These are phyloP conservation scores for Bagarius yarrelli DNA, from an alignment of 2,113 vertebrate species.

Conservation along the genomic window DNA sequence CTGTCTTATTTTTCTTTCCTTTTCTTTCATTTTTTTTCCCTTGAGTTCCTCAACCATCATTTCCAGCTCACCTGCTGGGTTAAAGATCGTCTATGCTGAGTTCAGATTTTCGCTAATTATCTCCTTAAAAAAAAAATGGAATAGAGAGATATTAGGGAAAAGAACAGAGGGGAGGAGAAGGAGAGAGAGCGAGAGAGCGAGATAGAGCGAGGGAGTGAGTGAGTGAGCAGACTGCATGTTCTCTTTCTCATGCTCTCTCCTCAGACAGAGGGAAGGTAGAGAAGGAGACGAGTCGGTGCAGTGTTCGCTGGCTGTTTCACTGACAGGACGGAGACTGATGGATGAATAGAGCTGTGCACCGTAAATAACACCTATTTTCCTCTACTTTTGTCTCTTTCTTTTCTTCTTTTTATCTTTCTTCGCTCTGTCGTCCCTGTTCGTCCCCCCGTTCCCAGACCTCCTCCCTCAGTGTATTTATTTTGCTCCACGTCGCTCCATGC, in stretches of 20 bases:
- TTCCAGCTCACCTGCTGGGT: slow-evolving; percentile 48
- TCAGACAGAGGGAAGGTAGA: slow-evolving; percentile 35
- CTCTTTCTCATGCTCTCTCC: no score
- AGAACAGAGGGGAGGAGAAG: slow-evolving; percentile 25
- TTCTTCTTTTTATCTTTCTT: slow-evolving; percentile 52
- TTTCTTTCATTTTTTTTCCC: not conserved
- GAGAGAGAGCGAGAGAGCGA: not conserved
- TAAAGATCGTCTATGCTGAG: slow-evolving; percentile 48
- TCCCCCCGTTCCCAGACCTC: not conserved
- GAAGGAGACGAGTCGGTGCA: slow-evolving; percentile 45
- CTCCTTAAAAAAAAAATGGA: slow-evolving; percentile 38
- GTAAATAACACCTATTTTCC: slow-evolving; percentile 64
- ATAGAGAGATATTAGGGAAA: slow-evolving; percentile 7
- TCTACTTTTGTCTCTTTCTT: slow-evolving; percentile 63
- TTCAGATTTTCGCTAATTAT: slow-evolving; percentile 61
- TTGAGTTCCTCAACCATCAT: not conserved
- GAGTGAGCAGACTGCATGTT: not conserved
- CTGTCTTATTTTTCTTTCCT: no score
- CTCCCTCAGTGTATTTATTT: slow-evolving; percentile 17
- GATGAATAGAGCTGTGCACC: slow-evolving; percentile 58
- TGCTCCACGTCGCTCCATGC: slow-evolving; percentile 28
- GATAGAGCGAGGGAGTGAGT: slow-evolving; percentile 16
- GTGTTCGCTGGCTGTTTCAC: slow-evolving; percentile 48
- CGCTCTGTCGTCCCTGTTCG: slow-evolving; percentile 33
- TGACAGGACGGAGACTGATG: slow-evolving; percentile 53